These are phyloP conservation scores for Eristalinus aeneus DNA, from an alignment of 2,888 invertebrate genomes.

Conservation along the genomic window DNA sequence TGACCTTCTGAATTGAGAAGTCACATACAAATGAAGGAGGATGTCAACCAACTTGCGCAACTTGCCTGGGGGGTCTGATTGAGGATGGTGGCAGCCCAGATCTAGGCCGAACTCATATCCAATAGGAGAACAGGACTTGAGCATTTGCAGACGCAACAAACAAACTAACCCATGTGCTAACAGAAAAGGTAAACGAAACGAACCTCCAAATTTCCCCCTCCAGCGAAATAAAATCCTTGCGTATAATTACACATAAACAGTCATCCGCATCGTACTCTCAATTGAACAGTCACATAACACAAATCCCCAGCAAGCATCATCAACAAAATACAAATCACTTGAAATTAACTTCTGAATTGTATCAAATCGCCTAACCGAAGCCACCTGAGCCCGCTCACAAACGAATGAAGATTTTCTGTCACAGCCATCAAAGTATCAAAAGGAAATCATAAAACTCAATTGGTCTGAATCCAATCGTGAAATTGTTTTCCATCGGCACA, in stretches of 20 bases:
- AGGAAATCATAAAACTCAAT: slow-evolving; percentile 67
- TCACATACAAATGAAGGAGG: too few relatives aligned
- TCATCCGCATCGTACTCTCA: not conserved
- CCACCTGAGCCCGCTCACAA: slow-evolving; percentile 21
- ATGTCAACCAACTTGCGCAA: too few relatives aligned
- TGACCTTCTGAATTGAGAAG: too few relatives aligned
- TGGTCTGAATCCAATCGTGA: slow-evolving; percentile 70
- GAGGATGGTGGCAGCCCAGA: too few relatives aligned
- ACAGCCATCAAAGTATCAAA: slow-evolving; percentile 58
- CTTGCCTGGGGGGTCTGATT: too few relatives aligned
- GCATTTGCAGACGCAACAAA: too few relatives aligned
- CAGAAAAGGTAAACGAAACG: too few relatives aligned
- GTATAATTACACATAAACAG: not conserved
- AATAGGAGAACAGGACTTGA: too few relatives aligned
- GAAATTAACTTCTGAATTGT: slow-evolving; percentile 67
- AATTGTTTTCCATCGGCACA: slow-evolving; percentile 66
- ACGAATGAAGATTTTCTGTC: slow-evolving; percentile 50
- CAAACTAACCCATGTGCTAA: too few relatives aligned
- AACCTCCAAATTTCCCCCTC: not conserved
- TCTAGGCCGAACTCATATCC: too few relatives aligned
- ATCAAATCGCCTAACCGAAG: slow-evolving; percentile 60
- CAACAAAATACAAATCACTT: slow-evolving; percentile 59
- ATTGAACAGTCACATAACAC: slow-evolving; percentile 13
- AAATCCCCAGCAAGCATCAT: slow-evolving; percentile 37
- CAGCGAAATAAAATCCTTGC: not conserved